Evolutionary conservation across 2,888 invertebrate species (phyloP).

Genomic region (Parapristionchus giblindavisi): DNA sequence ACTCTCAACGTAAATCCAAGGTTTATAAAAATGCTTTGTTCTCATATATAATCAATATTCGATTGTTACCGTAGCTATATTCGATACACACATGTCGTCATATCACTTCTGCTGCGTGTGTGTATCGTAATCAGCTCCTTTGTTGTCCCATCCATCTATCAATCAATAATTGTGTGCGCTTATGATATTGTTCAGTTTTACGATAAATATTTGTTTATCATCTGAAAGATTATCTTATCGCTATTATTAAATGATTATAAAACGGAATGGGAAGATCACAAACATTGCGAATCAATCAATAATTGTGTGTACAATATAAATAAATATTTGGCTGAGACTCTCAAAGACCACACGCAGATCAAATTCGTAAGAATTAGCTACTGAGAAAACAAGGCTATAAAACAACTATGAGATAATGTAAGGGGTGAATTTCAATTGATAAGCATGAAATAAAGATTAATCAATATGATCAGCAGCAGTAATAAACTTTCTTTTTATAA

Average conservation of each 20-base stretch:
- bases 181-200: constrained; percentile 18
- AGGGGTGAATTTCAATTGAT: background rate
- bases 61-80: no score
- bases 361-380: background rate
- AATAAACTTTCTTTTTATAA: no score
- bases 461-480: background rate
- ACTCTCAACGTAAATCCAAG: no score
- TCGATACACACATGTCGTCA: no score
- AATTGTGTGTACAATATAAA: background rate
- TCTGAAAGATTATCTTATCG: background rate
- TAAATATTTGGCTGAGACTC: background rate
- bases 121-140: no score
- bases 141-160: constrained; percentile 7
- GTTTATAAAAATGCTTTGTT: no score
- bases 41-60: no score
- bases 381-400: background rate
- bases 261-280: no score
- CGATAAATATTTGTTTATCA: constrained; percentile 36
- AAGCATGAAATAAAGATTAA: background rate
- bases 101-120: no score
- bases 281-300: background rate
- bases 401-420: constrained; percentile 8
- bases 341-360: no score
- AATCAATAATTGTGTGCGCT: constrained; percentile 4
- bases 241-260: background rate